Evolutionary conservation across 2,888 invertebrate species (phyloP).

Genomic region (Caradrina clavipalpis): DNA sequence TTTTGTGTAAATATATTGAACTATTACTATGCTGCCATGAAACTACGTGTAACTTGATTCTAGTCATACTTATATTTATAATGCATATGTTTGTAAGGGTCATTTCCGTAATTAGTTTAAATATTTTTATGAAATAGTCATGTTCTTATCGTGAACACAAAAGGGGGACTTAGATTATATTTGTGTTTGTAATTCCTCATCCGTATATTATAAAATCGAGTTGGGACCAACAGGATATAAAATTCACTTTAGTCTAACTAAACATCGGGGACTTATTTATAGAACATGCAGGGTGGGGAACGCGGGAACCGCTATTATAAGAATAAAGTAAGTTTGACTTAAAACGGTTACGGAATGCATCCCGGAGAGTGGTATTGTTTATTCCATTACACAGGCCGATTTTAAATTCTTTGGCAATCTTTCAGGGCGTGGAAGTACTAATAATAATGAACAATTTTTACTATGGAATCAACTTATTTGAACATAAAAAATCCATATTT

Average conservation of each 20-base stretch:
- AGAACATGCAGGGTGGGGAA: conserved; percentile 38
- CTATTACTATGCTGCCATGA: conserved; percentile 69
- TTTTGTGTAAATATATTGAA: conserved; percentile 58
- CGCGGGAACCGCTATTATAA: conserved; percentile 36
- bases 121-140: conserved; percentile 34
- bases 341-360: conserved; percentile 70
- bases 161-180: conserved; percentile 17
- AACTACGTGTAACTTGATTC: conserved; percentile 72
- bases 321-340: conserved; percentile 44
- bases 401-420: not conserved
- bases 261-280: conserved; percentile 62
- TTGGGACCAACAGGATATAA: conserved; percentile 67
- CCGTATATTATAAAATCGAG: conserved; percentile 48
- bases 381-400: conserved; percentile 75
- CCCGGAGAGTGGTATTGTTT: conserved; percentile 74
- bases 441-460: not conserved
- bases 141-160: conserved; percentile 27
- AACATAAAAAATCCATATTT: too few relatives aligned
- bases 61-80: conserved; percentile 78
- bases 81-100: conserved; percentile 65
- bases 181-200: conserved; percentile 47
- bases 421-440: not conserved
- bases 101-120: conserved; percentile 68
- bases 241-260: conserved; percentile 58
- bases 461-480: not conserved